Conservation (phyloP, 2,888 invertebrate genomes). For the Uloborus plumipes region DNA sequence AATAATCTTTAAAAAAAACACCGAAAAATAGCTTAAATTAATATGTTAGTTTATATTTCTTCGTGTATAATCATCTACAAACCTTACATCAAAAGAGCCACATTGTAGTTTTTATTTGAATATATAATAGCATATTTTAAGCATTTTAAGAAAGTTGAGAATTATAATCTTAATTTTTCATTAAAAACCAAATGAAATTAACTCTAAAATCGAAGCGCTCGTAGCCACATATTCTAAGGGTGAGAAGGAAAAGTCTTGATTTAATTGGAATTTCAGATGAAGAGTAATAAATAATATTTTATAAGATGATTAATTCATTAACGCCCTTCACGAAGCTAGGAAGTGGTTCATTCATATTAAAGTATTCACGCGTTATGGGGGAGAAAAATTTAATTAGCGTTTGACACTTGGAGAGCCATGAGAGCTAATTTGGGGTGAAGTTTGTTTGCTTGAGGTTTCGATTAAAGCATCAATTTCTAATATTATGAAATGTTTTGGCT, state of each 20-base stretch:
- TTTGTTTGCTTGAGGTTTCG: constrained; percentile 25
- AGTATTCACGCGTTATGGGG: neutral
- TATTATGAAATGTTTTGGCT: neutral
- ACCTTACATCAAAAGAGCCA: no score
- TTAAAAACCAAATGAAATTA: no score
- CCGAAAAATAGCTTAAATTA: no score
- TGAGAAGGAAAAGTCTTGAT: constrained; percentile 15
- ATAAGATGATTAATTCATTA: constrained; percentile 58
- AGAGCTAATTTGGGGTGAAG: constrained; percentile 25
- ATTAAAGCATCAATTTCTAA: constrained; percentile 1
- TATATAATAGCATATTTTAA: no score
- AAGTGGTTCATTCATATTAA: constrained; percentile 7
- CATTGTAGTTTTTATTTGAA: no score
- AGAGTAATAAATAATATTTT: constrained; percentile 47
- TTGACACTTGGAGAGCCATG: constrained; percentile 18
- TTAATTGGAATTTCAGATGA: constrained; percentile 49
- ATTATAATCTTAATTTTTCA: no score
- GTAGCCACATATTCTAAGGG: no score
- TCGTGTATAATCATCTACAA: no score
- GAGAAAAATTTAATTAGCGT: constrained; percentile 48
- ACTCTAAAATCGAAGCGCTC: no score
- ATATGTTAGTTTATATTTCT: no score
- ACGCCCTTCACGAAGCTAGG: constrained; percentile 8
- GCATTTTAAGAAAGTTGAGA: no score
- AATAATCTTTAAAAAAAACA: no score